Evolutionary conservation across 2,888 invertebrate species (phyloP).

Genomic region (Troides aeacus): DNA sequence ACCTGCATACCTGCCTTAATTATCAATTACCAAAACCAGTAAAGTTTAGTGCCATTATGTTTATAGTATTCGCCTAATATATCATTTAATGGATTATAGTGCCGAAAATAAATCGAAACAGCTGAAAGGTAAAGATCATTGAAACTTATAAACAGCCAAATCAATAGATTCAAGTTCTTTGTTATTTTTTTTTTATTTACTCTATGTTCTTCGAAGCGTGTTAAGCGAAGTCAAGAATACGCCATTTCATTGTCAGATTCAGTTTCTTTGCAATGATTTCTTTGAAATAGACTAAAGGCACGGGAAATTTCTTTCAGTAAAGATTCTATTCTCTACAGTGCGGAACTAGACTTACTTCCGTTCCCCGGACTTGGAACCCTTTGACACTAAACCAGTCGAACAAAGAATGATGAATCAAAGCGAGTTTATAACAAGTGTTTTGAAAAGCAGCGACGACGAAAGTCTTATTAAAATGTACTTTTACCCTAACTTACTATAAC

Average conservation of each 20-base stretch:
- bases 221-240: not conserved
- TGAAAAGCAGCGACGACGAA: not conserved
- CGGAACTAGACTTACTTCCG: not conserved
- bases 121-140: not conserved
- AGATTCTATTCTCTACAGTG: not conserved
- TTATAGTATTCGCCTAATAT: too few species aligned
- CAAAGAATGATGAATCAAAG: not conserved
- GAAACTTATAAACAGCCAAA: not conserved
- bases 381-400: not conserved
- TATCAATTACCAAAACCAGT: too few species aligned
- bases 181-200: not conserved
- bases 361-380: not conserved
- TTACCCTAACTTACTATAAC: not conserved
- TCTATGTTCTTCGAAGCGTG: not conserved
- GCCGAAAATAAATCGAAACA: not conserved
- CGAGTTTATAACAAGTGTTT: not conserved
- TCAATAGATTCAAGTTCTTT: not conserved
- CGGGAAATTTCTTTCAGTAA: not conserved
- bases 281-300: not conserved
- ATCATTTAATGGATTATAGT: not conserved
- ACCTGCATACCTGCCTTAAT: too few species aligned
- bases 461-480: not conserved
- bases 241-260: not conserved
- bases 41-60: too few species aligned
- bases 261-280: not conserved